phyloP scores from a whole-genome alignment of 35 echinoderm and acorn worm genomes.

The Lytechinus pictus region DNA sequence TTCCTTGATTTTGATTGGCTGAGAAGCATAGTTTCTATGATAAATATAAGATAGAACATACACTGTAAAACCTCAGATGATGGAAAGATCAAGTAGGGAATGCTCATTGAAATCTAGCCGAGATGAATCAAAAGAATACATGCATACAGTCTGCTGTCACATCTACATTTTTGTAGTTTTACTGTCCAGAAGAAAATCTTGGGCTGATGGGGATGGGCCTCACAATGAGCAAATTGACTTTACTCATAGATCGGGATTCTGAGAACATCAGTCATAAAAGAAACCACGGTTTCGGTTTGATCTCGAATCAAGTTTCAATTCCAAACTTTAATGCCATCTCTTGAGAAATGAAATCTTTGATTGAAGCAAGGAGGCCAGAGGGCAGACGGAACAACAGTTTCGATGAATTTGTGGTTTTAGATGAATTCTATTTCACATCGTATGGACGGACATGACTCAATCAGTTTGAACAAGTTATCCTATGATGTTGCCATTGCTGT shows the following conservation, averaged over 20 bases:
- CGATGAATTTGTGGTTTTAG: not conserved
- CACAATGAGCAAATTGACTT: not conserved
- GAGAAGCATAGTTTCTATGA: no score
- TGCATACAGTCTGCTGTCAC: no score
- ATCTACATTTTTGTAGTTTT: no score
- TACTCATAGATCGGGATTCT: not conserved
- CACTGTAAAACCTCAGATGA: no score
- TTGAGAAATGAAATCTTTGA: not conserved
- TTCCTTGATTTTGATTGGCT: no score
- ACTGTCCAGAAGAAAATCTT: no score
- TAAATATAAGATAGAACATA: no score
- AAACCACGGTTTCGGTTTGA: not conserved
- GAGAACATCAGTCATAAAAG: not conserved
- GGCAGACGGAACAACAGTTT: not conserved
- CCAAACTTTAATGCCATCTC: not conserved
- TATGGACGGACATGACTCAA: not conserved
- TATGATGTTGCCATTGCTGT: no score
- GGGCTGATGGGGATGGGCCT: no score
- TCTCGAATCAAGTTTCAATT: not conserved
- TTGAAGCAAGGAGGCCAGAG: not conserved
- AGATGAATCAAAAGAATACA: no score
- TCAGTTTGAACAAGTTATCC: not conserved
- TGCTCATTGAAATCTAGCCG: no score
- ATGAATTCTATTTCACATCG: not conserved
- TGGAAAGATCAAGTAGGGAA: no score